Percentiles rank a stretch among this genome's conserved stretches.
Conservation (phyloP, 1,140 invertebrate genomes). For the Zeugodacus cucurbitae region DNA sequence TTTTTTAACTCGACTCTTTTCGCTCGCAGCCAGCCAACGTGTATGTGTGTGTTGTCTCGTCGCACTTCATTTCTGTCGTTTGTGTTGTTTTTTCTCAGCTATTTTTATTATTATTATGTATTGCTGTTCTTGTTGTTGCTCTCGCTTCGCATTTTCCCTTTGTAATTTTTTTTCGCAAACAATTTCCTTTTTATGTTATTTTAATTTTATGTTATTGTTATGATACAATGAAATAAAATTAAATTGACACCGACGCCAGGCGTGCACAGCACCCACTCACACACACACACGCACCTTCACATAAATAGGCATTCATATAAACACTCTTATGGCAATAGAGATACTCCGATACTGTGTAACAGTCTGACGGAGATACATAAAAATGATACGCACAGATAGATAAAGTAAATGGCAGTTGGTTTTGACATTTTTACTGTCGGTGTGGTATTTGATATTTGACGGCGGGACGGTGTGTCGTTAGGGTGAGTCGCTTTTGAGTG, state of each 20-base stretch:
- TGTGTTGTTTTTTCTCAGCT: background rate
- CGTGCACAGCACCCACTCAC: conserved; percentile 12
- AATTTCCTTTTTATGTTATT: conserved; percentile 67
- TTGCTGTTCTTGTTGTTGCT: conserved; percentile 15
- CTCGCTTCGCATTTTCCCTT: background rate
- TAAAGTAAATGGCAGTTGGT: conserved; percentile 52
- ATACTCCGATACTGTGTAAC: background rate
- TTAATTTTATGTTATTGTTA: conserved; percentile 67
- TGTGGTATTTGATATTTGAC: conserved; percentile 45
- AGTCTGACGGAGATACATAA: conserved; percentile 5
- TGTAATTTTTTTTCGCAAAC: conserved; percentile 50
- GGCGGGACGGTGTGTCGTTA: background rate
- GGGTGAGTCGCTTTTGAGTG: conserved; percentile 12
- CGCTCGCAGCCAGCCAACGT: background rate
- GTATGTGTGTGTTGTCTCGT: background rate
- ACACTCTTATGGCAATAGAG: background rate
- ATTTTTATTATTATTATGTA: conserved; percentile 19
- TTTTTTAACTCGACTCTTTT: background rate
- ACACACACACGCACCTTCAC: conserved; percentile 2
- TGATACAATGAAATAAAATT: conserved; percentile 67
- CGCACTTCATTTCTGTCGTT: background rate
- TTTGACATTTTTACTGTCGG: conserved; percentile 64
- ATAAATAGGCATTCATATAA: conserved; percentile 34
- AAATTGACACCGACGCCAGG: conserved; percentile 63
- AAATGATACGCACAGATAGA: conserved; percentile 38